Percentiles rank a stretch among this genome's conserved stretches.
These are phyloP conservation scores for Parnassius glacialis DNA, from an alignment of 2,888 invertebrate genomes.

Conservation along the genomic window DNA sequence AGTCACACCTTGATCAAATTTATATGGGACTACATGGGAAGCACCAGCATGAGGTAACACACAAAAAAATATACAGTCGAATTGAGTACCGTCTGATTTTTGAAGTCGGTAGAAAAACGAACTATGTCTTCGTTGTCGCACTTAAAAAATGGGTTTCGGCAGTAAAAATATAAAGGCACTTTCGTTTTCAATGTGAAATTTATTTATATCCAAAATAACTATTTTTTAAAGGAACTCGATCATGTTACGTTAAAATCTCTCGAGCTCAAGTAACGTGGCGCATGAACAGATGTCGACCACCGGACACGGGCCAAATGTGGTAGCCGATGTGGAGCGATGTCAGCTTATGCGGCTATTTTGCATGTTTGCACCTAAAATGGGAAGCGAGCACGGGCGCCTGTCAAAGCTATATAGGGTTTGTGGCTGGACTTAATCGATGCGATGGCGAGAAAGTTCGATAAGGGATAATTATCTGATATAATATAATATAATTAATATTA, in stretches of 20 bases:
- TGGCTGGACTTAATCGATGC: slow-evolving; percentile 22
- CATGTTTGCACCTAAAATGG: slow-evolving; percentile 39
- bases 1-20: no score
- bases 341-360: slow-evolving; percentile 37
- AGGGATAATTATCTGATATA: no score
- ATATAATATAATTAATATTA: no score
- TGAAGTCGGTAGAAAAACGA: no score
- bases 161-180: no score
- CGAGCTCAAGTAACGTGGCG: slow-evolving; percentile 18
- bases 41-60: no score
- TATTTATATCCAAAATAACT: slow-evolving; percentile 6
- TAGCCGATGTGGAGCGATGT: slow-evolving; percentile 34
- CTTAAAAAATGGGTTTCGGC: no score
- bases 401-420: slow-evolving; percentile 25
- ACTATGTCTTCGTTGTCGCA: no score
- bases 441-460: slow-evolving; percentile 19
- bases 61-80: no score
- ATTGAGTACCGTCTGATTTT: no score
- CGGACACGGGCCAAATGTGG: slow-evolving; percentile 39
- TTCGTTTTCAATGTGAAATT: no score
- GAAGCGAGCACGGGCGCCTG: slow-evolving; percentile 27
- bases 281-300: slow-evolving; percentile 37
- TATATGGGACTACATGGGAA: no score
- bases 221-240: slow-evolving; percentile 15
- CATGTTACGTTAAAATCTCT: slow-evolving; percentile 16